These are phyloP conservation scores for Amphipoea lucens DNA, from an alignment of 2,888 invertebrate species.

Conservation along the genomic window DNA sequence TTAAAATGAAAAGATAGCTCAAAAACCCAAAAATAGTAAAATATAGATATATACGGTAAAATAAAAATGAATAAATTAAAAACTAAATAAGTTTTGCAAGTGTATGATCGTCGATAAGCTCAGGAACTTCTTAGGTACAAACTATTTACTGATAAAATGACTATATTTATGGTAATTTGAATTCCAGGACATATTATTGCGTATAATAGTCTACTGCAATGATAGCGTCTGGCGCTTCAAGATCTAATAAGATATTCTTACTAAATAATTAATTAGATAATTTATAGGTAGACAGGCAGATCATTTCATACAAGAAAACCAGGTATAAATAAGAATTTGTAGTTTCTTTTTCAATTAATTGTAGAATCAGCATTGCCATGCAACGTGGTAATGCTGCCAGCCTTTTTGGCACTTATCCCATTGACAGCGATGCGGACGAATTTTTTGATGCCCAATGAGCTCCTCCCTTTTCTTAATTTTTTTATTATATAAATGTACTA, in stretches of 20 bases:
- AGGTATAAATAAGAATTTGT: neutral
- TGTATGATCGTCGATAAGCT: neutral
- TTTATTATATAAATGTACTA: neutral
- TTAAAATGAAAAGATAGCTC: neutral
- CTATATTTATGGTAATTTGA: neutral
- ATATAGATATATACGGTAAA: neutral
- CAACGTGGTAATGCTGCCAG: too few relatives aligned
- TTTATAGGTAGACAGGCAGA: neutral
- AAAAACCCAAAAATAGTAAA: neutral
- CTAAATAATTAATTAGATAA: neutral
- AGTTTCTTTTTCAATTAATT: neutral
- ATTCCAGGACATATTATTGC: neutral
- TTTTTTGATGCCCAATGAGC: too few relatives aligned
- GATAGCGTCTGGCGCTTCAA: slow-evolving; percentile 18
- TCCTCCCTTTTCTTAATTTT: neutral
- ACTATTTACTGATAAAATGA: slow-evolving; percentile 9
- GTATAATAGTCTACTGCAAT: neutral
- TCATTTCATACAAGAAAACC: neutral
- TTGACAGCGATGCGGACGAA: too few relatives aligned
- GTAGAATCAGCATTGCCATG: too few relatives aligned
- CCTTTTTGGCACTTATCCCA: too few relatives aligned
- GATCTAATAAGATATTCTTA: neutral
- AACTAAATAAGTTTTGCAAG: neutral
- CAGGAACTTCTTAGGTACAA: neutral
- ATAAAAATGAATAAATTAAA: neutral